Evolutionary conservation across 2,113 vertebrate species (phyloP).

Genomic region (Rhea pennata): DNA sequence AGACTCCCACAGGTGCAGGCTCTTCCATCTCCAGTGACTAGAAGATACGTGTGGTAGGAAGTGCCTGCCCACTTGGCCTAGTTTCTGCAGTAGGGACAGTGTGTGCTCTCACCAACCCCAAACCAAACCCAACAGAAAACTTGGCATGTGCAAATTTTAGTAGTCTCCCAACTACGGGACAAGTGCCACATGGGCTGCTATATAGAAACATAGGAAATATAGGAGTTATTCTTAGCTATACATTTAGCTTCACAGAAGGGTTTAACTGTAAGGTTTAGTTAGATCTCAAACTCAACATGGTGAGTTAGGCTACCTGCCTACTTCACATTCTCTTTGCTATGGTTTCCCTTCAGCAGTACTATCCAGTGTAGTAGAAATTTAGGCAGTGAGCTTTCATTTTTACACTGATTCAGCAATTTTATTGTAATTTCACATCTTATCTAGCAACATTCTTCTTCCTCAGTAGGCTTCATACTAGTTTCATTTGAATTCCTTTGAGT

Average conservation of each 20-base stretch:
- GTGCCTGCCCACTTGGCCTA: accelerated
- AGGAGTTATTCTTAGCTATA: neutral
- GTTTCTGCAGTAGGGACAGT: neutral
- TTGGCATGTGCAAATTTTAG: accelerated
- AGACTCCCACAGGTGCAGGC: neutral
- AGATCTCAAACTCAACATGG: neutral
- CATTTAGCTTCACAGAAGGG: neutral
- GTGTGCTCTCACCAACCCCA: neutral
- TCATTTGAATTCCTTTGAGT: neutral
- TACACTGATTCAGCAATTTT: neutral
- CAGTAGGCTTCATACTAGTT: neutral
- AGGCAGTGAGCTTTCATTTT: neutral
- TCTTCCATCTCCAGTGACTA: neutral
- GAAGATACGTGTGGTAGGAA: neutral
- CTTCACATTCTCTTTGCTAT: neutral
- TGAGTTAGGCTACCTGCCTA: neutral
- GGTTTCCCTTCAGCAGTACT: no score
- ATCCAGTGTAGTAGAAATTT: neutral
- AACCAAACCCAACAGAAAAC: neutral
- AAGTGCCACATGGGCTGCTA: neutral
- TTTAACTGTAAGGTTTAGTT: neutral
- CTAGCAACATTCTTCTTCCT: neutral
- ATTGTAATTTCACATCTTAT: neutral
- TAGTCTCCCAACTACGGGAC: neutral
- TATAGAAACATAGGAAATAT: no score